These are phyloP conservation scores for Cygnus atratus DNA, from an alignment of 2,113 vertebrate species.

Conservation along the genomic window DNA sequence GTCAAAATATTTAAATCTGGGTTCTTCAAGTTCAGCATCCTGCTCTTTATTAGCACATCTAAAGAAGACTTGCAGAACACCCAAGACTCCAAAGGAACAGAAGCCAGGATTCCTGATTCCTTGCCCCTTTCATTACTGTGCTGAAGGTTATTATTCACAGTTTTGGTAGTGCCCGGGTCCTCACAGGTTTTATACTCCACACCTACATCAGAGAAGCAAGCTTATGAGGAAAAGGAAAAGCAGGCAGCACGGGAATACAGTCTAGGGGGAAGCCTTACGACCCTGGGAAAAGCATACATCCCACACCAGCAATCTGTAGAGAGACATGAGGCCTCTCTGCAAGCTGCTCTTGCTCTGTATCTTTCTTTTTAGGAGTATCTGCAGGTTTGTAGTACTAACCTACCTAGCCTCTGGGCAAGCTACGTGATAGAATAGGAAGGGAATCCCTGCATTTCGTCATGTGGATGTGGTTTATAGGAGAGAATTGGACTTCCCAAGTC, in stretches of 20 bases:
- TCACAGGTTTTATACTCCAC: accelerated
- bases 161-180: accelerated
- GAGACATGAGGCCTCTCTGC: background rate
- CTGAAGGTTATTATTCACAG: background rate
- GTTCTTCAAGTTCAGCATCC: background rate
- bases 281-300: accelerated
- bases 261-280: background rate
- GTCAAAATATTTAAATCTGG: background rate
- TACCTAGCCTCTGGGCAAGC: background rate
- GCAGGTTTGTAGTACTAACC: background rate
- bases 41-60: constrained; percentile 15
- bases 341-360: accelerated
- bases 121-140: background rate
- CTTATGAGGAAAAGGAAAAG: background rate
- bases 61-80: background rate
- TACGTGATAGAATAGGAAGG: background rate
- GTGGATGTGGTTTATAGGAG: background rate
- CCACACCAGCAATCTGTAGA: background rate
- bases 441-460: background rate
- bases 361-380: too few species aligned
- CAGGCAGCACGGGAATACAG: background rate
- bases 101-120: background rate
- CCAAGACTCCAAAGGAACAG: background rate
- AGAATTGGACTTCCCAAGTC: background rate
- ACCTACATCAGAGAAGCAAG: background rate